Evolutionary conservation across 2,888 invertebrate genomes (phyloP).

Genomic region (Campoplex capitator): DNA sequence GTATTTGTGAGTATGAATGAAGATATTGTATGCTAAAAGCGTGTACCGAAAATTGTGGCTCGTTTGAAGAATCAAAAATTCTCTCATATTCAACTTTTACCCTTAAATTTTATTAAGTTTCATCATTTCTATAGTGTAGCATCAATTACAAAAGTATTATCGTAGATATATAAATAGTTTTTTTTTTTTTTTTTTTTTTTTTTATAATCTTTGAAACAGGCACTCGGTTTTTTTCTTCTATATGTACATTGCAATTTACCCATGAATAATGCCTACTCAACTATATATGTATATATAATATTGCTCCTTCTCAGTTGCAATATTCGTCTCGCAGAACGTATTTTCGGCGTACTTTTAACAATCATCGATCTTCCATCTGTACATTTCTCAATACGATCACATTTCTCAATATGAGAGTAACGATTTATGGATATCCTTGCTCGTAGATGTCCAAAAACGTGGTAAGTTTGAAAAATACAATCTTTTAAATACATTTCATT

Average conservation of each 20-base stretch:
- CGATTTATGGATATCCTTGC: neutral
- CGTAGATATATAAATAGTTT: slow-evolving; percentile 66
- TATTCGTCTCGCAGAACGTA: slow-evolving; percentile 19
- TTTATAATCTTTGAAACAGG: slow-evolving; percentile 64
- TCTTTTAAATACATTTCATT: neutral
- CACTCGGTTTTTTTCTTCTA: slow-evolving; percentile 58
- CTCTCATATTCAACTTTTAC: slow-evolving; percentile 43
- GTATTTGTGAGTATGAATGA: neutral
- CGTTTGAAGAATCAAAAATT: neutral
- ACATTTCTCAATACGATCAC: slow-evolving; percentile 13
- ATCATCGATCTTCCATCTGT: neutral
- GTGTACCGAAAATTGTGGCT: neutral
- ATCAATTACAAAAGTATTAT: slow-evolving; percentile 81
- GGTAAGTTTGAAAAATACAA: neutral
- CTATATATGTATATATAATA: slow-evolving; percentile 25
- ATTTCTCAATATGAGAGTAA: slow-evolving; percentile 7
- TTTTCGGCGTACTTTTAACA: neutral
- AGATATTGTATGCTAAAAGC: neutral
- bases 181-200: slow-evolving; percentile 52
- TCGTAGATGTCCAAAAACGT: neutral
- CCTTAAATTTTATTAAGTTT: slow-evolving; percentile 73
- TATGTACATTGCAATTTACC: slow-evolving; percentile 66
- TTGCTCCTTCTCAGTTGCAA: neutral
- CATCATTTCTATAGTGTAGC: slow-evolving; percentile 70
- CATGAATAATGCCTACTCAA: slow-evolving; percentile 62